A percentile compares a stretch with the other conserved stretches of the same genome.
Evolutionary conservation across 30 jellyfish, hydroid and myxozoan genomes (phyloP).

Genomic region (Hydra vulgaris): DNA sequence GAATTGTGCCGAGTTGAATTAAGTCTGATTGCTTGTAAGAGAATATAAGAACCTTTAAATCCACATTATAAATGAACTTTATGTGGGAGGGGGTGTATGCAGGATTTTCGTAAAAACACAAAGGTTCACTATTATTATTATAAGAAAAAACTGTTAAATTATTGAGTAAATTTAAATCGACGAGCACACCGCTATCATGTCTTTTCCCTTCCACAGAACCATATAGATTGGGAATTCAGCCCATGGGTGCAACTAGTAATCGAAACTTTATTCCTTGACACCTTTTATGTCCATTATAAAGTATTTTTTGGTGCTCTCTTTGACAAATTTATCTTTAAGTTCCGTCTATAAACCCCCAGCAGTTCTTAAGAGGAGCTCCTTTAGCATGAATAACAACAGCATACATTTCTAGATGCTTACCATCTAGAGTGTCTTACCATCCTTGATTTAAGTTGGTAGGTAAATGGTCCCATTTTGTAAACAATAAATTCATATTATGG

Average conservation of each 20-base stretch:
- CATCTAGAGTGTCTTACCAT: not conserved
- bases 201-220: conserved; percentile 56
- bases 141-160: not conserved
- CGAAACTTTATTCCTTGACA: conserved; percentile 34
- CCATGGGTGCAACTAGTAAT: conserved; percentile 33
- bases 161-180: not conserved
- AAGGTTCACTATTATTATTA: too few species aligned
- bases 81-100: too few species aligned
- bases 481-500: not conserved
- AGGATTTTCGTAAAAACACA: too few species aligned
- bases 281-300: conserved; percentile 35
- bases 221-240: conserved; percentile 29
- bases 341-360: conserved; percentile 43
- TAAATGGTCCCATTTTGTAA: conserved; percentile 6
- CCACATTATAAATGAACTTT: conserved; percentile 40
- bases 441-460: conserved; percentile 28
- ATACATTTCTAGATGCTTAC: conserved; percentile 19
- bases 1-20: conserved; percentile 34
- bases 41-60: conserved; percentile 13
- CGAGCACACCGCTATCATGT: conserved; percentile 47
- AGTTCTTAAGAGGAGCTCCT: conserved; percentile 35
- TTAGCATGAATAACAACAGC: conserved; percentile 24
- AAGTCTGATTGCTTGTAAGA: conserved; percentile 25
- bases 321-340: conserved; percentile 34
- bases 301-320: conserved; percentile 13